These are phyloP conservation scores for Ovis aries DNA, from an alignment of 2,113 vertebrate genomes.

Conservation along the genomic window DNA sequence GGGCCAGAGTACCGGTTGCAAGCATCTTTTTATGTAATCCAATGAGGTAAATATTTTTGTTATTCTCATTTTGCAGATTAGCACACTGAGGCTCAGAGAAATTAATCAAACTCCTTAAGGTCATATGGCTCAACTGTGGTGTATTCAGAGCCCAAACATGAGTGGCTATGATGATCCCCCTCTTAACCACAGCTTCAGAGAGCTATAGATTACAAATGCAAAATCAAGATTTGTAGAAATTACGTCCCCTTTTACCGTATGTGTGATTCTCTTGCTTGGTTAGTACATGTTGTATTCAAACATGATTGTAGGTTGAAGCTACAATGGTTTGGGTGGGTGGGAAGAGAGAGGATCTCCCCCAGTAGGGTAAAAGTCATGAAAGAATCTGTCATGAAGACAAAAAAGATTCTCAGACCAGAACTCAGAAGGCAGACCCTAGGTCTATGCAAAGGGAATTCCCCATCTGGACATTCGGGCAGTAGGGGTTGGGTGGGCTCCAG, in stretches of 20 bases:
- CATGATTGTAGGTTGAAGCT: neutral
- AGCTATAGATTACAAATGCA: neutral
- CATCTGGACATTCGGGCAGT: neutral
- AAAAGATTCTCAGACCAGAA: neutral
- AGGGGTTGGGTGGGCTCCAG: neutral
- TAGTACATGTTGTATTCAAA: neutral
- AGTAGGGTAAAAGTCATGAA: neutral
- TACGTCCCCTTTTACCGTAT: neutral
- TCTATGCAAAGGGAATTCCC: neutral
- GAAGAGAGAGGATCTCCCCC: neutral
- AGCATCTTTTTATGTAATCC: neutral
- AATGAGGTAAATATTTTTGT: neutral
- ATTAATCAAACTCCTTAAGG: neutral
- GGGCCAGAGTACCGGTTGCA: neutral
- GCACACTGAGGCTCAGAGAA: neutral
- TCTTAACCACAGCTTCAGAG: neutral
- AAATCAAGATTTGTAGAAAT: neutral
- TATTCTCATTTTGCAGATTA: neutral
- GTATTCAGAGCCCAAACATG: neutral
- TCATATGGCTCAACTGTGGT: neutral
- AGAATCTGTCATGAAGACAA: neutral
- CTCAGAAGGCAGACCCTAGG: neutral
- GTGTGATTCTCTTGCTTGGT: neutral
- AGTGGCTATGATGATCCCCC: neutral
- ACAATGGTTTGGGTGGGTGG: neutral